Evolutionary conservation across 2,797 vertebrate genomes (phyloP).

Genomic region (Eleutherodactylus coqui): DNA sequence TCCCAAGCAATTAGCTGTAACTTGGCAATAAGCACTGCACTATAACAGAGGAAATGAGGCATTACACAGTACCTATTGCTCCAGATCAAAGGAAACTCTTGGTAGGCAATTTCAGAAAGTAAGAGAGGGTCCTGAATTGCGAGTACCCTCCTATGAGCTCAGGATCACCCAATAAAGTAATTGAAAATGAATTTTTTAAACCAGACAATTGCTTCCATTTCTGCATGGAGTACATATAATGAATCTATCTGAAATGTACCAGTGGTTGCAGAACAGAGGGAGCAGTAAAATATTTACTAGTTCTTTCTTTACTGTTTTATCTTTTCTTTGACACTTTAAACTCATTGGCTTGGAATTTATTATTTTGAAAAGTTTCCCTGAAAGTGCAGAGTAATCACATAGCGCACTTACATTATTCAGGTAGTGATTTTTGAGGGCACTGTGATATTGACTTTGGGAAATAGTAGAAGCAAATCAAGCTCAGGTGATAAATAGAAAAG

Average conservation of each 20-base stretch:
- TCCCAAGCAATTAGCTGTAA: too few species aligned
- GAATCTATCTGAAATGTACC: neutral
- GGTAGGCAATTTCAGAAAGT: neutral
- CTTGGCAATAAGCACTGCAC: too few species aligned
- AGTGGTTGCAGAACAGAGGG: neutral
- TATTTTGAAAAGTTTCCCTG: slow-evolving; percentile 20
- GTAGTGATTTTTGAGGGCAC: slow-evolving; percentile 35
- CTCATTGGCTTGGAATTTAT: slow-evolving; percentile 53
- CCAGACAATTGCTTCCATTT: neutral
- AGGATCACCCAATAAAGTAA: neutral
- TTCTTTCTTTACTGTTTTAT: slow-evolving; percentile 43
- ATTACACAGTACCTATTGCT: neutral
- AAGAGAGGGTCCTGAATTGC: neutral
- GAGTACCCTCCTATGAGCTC: neutral
- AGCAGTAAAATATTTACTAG: slow-evolving; percentile 51
- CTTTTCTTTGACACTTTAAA: slow-evolving; percentile 46
- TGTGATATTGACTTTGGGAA: slow-evolving; percentile 45
- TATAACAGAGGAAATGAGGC: neutral
- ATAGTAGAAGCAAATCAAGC: slow-evolving; percentile 47
- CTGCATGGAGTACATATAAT: slow-evolving; percentile 21
- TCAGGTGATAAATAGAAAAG: slow-evolving; percentile 39
- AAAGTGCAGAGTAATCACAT: slow-evolving; percentile 56
- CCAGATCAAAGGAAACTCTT: neutral
- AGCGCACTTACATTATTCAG: slow-evolving; percentile 38
- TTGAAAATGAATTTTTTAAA: neutral